Conservation (phyloP, 2,113 vertebrate species). For the Brachyhypopomus occidentalis region DNA sequence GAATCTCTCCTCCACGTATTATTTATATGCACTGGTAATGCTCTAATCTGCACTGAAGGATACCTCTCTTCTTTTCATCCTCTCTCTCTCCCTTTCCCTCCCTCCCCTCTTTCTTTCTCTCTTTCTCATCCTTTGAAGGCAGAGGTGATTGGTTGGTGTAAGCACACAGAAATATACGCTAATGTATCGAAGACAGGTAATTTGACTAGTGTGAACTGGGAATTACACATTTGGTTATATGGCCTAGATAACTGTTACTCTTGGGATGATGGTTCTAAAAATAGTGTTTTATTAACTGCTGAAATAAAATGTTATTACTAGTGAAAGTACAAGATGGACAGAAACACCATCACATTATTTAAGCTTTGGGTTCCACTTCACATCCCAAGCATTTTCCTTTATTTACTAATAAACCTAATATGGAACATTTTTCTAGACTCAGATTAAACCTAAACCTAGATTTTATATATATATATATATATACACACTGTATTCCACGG, state of each 20-base stretch:
- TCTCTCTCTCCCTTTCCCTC: conserved; percentile 31
- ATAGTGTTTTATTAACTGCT: neutral
- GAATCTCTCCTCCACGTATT: conserved; percentile 77
- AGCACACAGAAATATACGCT: conserved; percentile 67
- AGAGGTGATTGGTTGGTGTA: conserved; percentile 72
- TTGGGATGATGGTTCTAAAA: conserved; percentile 7
- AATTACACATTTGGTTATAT: conserved; percentile 61
- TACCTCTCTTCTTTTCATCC: conserved; percentile 63
- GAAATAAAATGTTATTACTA: neutral
- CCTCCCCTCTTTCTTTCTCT: no score
- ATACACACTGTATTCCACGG: no score
- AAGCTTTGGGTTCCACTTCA: neutral
- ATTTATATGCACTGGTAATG: conserved; percentile 74
- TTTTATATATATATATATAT: no score
- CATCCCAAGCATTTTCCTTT: no score
- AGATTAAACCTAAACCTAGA: no score
- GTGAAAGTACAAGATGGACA: no score
- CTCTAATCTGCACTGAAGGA: conserved; percentile 73
- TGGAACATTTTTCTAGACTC: no score
- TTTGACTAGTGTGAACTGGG: conserved; percentile 71
- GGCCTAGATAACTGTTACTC: conserved; percentile 62
- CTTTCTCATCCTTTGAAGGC: conserved; percentile 55
- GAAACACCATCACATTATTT: conserved; percentile 9
- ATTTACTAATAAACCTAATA: no score
- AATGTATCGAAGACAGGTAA: conserved; percentile 73